Base-by-base conservation (phyloP, 1,140 invertebrate species). In the Pemphigus obesinymphae region DNA sequence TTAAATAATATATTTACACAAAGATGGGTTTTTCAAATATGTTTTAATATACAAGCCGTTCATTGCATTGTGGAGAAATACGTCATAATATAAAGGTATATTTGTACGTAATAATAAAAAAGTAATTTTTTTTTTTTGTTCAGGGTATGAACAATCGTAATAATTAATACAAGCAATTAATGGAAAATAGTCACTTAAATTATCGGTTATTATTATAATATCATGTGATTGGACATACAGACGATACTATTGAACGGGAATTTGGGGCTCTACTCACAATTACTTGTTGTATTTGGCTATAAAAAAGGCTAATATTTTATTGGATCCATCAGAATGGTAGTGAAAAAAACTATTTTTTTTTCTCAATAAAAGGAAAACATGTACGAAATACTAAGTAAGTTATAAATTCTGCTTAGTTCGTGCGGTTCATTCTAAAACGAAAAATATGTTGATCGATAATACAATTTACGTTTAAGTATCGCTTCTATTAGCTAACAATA, bases 241-340 rank as follows among this genome's bases (percentile, higher is more conserved):
- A 50, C 23, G 29, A 50, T 73, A 73, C 45, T 31, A 50, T 73
- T 45, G 37, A 15, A 50, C 45, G 31, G 50, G 70, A 31, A 50
- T 73, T 48, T 7, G 43, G 15, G 34, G 20, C 45, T 73, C 50
- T 29, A 26, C 23, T 73, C 43, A 73, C 40, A 31, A 73, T 73
- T 26, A 26, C 23, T 34, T 50, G 26, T 50, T 50, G 43, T 26
- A 17, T 73, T 50, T 73, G 45, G 29, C 45, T 45, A 73, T 73
- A 73, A 73, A 73, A 73, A 73, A 73, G 66, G 70, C 26, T 73
- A 50, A 73, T 73, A 45, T 73, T 73, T 45, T 5, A 50, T 73
- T 73, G 8, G 43, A 73, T 43, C 40, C 17, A 50, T 8, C 45
- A 7, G 15, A 50, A 73, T 45, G 26, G 70, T 5, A 73, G n/a